Evolutionary conservation across 2,888 invertebrate species (phyloP).

Genomic region (Mechanitis messenoides): DNA sequence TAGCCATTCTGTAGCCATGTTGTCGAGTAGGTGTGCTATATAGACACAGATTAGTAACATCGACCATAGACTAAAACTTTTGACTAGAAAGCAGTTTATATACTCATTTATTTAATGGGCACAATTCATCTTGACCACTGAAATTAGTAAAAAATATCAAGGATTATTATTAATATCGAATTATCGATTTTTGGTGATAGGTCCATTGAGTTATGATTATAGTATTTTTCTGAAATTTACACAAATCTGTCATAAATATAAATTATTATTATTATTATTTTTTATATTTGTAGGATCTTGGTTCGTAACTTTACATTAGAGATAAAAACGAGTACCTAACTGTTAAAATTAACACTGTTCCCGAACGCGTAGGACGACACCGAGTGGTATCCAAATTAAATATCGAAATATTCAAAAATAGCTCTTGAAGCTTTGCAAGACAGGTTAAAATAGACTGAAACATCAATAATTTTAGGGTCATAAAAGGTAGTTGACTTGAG

Average conservation of each 20-base stretch:
- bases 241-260: too few species aligned
- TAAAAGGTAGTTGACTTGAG: constrained; percentile 26
- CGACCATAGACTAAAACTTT: not conserved
- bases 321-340: not conserved
- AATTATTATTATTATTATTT: too few species aligned
- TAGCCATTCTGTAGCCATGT: constrained; percentile 8
- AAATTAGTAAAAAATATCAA: too few species aligned
- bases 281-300: too few species aligned
- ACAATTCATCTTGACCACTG: too few species aligned
- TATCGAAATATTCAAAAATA: constrained; percentile 10
- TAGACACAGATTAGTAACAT: constrained; percentile 9
- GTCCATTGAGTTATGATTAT: too few species aligned
- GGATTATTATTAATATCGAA: too few species aligned
- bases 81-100: not conserved
- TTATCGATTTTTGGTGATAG: too few species aligned
- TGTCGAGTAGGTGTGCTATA: constrained; percentile 21
- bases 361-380: constrained; percentile 16
- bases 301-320: too few species aligned
- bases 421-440: constrained; percentile 6
- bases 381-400: constrained; percentile 19
- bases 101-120: too few species aligned
- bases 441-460: constrained; percentile 5
- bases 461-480: constrained; percentile 18
- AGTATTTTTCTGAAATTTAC: too few species aligned
- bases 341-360: constrained; percentile 13